Base-by-base conservation (phyloP, 1,140 invertebrate genomes). In the Drosophila mayri region DNA sequence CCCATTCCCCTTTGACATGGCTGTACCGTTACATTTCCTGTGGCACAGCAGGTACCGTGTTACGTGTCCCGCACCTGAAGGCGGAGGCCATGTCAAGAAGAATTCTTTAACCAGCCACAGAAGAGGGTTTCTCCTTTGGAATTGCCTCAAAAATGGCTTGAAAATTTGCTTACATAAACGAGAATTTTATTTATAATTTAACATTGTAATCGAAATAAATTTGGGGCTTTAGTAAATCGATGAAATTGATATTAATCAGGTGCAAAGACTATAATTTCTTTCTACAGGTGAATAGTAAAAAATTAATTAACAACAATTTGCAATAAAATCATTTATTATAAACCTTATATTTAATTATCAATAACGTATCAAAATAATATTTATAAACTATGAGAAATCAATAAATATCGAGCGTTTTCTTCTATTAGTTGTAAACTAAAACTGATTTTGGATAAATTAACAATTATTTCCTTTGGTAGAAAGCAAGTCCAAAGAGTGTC, bases 11-110 rank as follows among this genome's bases (percentile, higher is more conserved):
- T 18, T 37, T 44, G 35, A 43, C 50, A 38, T 28, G 20, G 61
- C 40, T 73, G 38, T 52, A 50, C 41, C 28, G 28, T 59, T 49
- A 71, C 66, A 72, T 71, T 71, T 72, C 50, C 68, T 71, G 66
- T 72, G 66, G 37, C 67, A 59, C 47, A 68, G 67, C 63, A 72
- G 68, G 66, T 49, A 72, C 35, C 43, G 11, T 59, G 68, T 49
- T 49, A 35, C 18, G 16, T 18, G 41, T 47, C 41, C 68, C 20
- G 41, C 65, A 47, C 50, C 66, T 47, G 41, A 57, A 71, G 68
- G 40, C 52, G 66, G 20, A 20, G 28, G 35, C 20, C 63, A 57
- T 54, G 44, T 50, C 40, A 49, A 44, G 47, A 40, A 37, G 14
- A 65, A 50, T 68, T 68, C 28, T 35, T 32, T 30, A 43, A 22